Evolutionary conservation across 2,888 invertebrate species (phyloP).

Genomic region (Coenonympha arcania): DNA sequence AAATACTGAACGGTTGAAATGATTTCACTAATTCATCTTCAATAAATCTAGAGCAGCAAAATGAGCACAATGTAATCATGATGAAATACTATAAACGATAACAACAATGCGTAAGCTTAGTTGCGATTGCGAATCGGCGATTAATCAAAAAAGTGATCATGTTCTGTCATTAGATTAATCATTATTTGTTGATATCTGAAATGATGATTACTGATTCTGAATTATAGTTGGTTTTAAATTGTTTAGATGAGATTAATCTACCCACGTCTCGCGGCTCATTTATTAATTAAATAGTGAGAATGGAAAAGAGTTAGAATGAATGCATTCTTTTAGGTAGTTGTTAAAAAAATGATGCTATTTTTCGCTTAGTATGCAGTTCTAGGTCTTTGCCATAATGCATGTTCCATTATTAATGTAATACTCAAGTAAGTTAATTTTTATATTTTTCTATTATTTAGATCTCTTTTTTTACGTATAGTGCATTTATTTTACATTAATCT

Average conservation of each 20-base stretch:
- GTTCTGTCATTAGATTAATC: no score
- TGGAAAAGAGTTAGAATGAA: slow-evolving; percentile 26
- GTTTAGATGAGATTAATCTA: slow-evolving; percentile 23
- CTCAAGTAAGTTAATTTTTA: slow-evolving; percentile 67
- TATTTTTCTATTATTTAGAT: slow-evolving; percentile 71
- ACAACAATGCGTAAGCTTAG: no score
- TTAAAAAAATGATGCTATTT: slow-evolving; percentile 68
- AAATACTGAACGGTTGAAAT: slow-evolving; percentile 10
- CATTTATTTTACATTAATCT: slow-evolving; percentile 68
- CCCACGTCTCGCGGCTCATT: slow-evolving; percentile 14
- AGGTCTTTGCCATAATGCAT: slow-evolving; percentile 75
- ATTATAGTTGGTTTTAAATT: slow-evolving; percentile 15
- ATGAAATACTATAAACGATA: no score
- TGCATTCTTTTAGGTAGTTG: slow-evolving; percentile 43
- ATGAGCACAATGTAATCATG: no score
- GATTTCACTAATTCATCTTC: no score
- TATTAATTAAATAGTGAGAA: slow-evolving; percentile 25
- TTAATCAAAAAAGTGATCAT: no score
- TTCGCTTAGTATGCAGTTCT: slow-evolving; percentile 69
- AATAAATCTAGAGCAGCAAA: no score
- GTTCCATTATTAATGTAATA: slow-evolving; percentile 74
- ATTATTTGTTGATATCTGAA: no score
- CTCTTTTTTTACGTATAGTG: slow-evolving; percentile 68
- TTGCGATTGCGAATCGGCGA: no score
- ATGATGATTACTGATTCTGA: no score